These are phyloP conservation scores for Girardinichthys multiradiatus DNA, from an alignment of 2,113 vertebrate genomes.

Conservation along the genomic window DNA sequence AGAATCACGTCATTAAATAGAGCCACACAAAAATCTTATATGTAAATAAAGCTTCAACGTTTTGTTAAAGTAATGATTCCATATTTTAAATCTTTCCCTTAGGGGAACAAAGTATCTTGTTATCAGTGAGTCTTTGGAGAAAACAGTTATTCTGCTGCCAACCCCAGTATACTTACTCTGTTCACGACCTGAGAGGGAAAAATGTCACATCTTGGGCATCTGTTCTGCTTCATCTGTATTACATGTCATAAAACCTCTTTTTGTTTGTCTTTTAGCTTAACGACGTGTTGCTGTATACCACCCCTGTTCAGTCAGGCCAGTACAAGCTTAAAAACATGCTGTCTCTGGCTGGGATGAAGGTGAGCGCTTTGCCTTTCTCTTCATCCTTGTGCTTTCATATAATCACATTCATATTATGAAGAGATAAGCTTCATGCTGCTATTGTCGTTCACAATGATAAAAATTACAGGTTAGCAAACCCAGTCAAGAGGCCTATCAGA, in stretches of 20 bases:
- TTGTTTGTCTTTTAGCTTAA: constrained; percentile 86
- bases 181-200: no score
- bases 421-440: not conserved
- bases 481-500: constrained; percentile 94
- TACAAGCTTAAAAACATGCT: constrained; percentile 96
- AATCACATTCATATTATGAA: not conserved
- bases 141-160: not conserved
- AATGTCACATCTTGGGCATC: not conserved
- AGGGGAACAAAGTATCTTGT: not conserved
- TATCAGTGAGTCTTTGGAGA: not conserved
- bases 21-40: not conserved
- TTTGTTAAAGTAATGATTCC: not conserved
- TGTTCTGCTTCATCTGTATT: not conserved
- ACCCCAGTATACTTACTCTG: not conserved
- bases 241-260: not conserved
- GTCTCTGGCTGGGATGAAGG: constrained; percentile 96
- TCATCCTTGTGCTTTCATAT: not conserved
- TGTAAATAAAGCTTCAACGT: not conserved
- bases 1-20: not conserved
- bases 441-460: constrained; percentile 21
- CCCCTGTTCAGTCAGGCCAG: constrained; percentile 91
- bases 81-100: no score
- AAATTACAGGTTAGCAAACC: constrained; percentile 92
- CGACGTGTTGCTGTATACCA: constrained; percentile 92
- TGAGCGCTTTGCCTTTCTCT: constrained; percentile 50